Conservation (phyloP, 2,797 vertebrate species). For the Liparis tanakae region DNA sequence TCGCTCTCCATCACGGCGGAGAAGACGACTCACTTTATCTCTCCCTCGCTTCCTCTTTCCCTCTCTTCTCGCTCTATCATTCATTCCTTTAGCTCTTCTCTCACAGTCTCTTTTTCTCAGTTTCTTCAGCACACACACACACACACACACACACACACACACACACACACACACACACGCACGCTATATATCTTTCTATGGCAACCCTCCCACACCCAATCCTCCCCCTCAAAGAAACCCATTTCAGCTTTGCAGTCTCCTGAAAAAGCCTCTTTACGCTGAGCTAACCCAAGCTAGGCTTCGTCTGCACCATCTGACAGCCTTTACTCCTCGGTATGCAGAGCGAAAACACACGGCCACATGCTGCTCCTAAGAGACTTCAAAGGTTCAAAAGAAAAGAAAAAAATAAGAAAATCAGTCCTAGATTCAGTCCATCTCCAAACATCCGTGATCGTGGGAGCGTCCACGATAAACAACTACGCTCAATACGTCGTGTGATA, state of each 20-base stretch:
- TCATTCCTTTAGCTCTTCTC: conserved; percentile 69
- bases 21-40: conserved; percentile 78
- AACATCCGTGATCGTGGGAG: conserved; percentile 51
- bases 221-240: conserved; percentile 79
- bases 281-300: conserved; percentile 79
- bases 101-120: conserved; percentile 66
- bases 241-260: conserved; percentile 76
- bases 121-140: conserved; percentile 58
- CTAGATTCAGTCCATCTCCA: conserved; percentile 53
- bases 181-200: conserved; percentile 71
- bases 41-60: conserved; percentile 54
- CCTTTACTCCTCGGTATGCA: conserved; percentile 76
- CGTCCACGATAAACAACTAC: conserved; percentile 50
- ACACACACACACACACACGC: conserved; percentile 32
- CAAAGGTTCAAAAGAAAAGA: conserved; percentile 43
- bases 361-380: conserved; percentile 58
- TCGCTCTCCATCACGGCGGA: conserved; percentile 74
- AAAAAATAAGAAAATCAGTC: conserved; percentile 32
- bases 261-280: conserved; percentile 81
- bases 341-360: conserved; percentile 57
- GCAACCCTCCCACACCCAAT: conserved; percentile 62
- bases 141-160: conserved; percentile 54
- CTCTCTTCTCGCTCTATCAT: conserved; percentile 65
- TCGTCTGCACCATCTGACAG: conserved; percentile 77
- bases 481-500: conserved; percentile 60